phyloP scores from a whole-genome alignment of 35 echinoderm and acorn worm species.

The Nesometra sesokonis region DNA sequence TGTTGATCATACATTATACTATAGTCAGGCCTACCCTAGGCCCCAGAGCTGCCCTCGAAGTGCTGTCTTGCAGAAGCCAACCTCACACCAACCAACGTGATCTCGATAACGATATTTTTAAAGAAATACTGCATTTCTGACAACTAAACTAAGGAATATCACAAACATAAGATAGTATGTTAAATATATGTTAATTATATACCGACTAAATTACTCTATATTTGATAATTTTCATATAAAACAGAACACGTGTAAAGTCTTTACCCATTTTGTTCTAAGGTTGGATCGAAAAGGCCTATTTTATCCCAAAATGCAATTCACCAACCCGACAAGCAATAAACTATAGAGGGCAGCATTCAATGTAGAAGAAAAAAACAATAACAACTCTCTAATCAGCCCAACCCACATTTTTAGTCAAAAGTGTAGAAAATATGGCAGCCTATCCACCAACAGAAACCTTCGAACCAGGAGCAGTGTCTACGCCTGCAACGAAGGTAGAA shows the following conservation, averaged over 20 bases:
- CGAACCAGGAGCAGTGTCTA: conserved; percentile 63
- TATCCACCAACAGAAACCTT: conserved; percentile 27
- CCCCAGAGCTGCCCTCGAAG: no score
- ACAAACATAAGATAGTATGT: no score
- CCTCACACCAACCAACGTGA: no score
- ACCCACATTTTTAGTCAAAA: not conserved
- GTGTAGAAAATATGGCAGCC: not conserved
- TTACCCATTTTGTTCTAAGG: not conserved
- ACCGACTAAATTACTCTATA: not conserved
- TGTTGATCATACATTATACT: no score
- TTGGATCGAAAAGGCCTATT: not conserved
- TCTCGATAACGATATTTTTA: no score
- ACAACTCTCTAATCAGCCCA: not conserved
- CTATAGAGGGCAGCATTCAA: conserved; percentile 1
- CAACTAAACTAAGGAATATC: not conserved
- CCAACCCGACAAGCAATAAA: not conserved
- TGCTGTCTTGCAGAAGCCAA: no score
- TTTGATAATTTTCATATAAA: not conserved
- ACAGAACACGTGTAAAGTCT: not conserved
- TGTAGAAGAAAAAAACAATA: not conserved
- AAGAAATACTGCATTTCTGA: not conserved
- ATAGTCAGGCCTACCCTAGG: no score
- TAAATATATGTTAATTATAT: not conserved
- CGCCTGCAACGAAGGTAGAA: conserved; percentile 80
- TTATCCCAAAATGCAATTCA: not conserved